Evolutionary conservation across 2,888 invertebrate genomes (phyloP), one percentile per base, ranked within the genome.

Genomic region (Alitta virens): DNA sequence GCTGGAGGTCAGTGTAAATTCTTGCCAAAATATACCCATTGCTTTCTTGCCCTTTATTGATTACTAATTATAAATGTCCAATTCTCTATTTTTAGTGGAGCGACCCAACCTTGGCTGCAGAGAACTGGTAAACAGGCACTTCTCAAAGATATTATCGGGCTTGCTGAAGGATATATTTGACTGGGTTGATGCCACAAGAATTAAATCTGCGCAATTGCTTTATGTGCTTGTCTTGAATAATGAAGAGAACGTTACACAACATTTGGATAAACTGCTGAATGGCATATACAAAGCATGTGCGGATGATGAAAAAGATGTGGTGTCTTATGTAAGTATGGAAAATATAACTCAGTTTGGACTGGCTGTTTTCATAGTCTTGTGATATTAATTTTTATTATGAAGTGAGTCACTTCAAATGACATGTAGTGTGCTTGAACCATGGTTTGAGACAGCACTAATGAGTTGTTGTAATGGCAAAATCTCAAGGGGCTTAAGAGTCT

Each of bases 41-140:
- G 42, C 12, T 14, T 14, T 42, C 42, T 21, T 18, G 21, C 9
- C 12, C 9, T 53, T 12, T 25, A 9, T 53, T 16, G 14, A n/a
- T n/a, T n/a, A n/a, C n/a, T n/a, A n/a, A n/a, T n/a, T n/a, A n/a
- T n/a, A n/a, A n/a, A n/a, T n/a, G n/a, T n/a, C n/a, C n/a, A n/a
- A n/a, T n/a, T n/a, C n/a, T n/a, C n/a, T n/a, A 53, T 51, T 78
- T 76, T 27, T 72, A 87, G 89, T 90, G 14, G 84, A 85, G 63
- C 86, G 94, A n/a, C 94, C 94, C 0, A 91, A 91, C 74, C 84
- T 94, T 23, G 94, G 94, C 0, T 96, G 96, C 76, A 87, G 94
- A 9, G 85, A 86, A 1, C 82, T 96, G 55, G 90, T 91, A 0
- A 88, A 90, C 74, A 86, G 88, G 63, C 89, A 92, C 75, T 85